These are phyloP conservation scores for Sphinx pinastri DNA, from an alignment of 2,888 invertebrate genomes.

Conservation along the genomic window DNA sequence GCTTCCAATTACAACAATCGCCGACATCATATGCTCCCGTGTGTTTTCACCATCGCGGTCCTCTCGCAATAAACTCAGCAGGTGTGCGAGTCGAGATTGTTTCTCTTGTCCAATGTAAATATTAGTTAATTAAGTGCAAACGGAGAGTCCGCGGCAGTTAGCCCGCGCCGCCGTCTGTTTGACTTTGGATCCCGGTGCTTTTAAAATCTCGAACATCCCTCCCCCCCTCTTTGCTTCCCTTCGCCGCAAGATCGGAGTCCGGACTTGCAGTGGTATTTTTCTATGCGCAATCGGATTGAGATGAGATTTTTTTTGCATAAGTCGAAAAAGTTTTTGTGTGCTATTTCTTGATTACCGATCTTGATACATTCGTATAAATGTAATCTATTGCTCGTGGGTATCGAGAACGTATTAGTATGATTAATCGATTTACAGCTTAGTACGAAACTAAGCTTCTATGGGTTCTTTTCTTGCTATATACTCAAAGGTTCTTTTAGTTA, in stretches of 20 bases:
- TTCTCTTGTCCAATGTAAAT: slow-evolving; percentile 76
- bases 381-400: too few species aligned
- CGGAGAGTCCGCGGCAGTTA: slow-evolving; percentile 50
- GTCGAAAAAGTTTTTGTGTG: slow-evolving; percentile 3
- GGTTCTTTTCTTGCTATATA: too few species aligned
- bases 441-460: too few species aligned
- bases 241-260: background rate
- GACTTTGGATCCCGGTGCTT: slow-evolving; percentile 43
- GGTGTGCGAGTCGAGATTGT: slow-evolving; percentile 73
- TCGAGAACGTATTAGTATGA: too few species aligned
- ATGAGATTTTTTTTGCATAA: background rate
- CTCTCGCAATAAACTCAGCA: slow-evolving; percentile 63
- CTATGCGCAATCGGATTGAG: background rate
- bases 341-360: background rate
- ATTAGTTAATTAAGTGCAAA: slow-evolving; percentile 82
- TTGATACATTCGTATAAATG: too few species aligned
- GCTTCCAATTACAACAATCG: slow-evolving; percentile 9
- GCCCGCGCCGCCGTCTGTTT: slow-evolving; percentile 46
- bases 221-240: background rate
- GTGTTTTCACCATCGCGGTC: slow-evolving; percentile 50
- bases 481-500: too few species aligned
- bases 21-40: slow-evolving; percentile 39
- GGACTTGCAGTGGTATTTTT: background rate
- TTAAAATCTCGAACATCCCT: slow-evolving; percentile 36
- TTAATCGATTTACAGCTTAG: too few species aligned